These are phyloP conservation scores for Zosterops hypoxanthus DNA, from an alignment of 2,113 vertebrate genomes.

Conservation along the genomic window DNA sequence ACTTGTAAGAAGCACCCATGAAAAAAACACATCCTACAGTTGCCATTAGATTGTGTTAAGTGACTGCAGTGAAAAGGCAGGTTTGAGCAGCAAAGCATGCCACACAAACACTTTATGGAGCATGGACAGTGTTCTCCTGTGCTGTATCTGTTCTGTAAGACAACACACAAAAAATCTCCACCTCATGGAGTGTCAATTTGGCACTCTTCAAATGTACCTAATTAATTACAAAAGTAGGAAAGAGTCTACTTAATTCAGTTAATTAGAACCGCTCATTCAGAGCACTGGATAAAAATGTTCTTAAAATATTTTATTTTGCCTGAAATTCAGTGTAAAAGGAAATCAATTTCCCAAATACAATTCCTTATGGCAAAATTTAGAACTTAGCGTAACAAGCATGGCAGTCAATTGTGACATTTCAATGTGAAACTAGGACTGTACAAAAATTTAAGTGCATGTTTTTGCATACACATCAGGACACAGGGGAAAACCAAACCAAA, in stretches of 20 bases:
- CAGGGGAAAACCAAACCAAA: background rate
- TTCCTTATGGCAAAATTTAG: background rate
- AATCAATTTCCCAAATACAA: slow-evolving; percentile 13
- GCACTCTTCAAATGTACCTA: slow-evolving; percentile 58
- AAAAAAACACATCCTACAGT: background rate
- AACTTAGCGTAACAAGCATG: slow-evolving; percentile 29
- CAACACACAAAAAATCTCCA: slow-evolving; percentile 53
- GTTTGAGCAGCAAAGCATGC: background rate
- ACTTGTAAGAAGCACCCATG: background rate
- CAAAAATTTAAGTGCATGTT: background rate
- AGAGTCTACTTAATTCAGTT: slow-evolving; percentile 63
- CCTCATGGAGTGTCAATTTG: background rate
- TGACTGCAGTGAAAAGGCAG: background rate
- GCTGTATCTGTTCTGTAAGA: slow-evolving; percentile 14
- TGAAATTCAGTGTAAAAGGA: slow-evolving; percentile 32
- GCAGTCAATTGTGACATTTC: slow-evolving; percentile 49
- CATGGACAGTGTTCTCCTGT: background rate
- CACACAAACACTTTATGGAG: background rate
- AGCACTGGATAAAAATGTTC: slow-evolving; percentile 55
- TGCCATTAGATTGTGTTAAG: background rate
- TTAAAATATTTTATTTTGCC: slow-evolving; percentile 59
- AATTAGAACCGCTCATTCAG: slow-evolving; percentile 60
- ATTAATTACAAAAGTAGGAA: slow-evolving; percentile 55
- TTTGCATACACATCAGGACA: background rate
- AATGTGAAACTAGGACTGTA: slow-evolving; percentile 49